Conservation (phyloP, 2,797 vertebrate species). For the Notamacropus eugenii region DNA sequence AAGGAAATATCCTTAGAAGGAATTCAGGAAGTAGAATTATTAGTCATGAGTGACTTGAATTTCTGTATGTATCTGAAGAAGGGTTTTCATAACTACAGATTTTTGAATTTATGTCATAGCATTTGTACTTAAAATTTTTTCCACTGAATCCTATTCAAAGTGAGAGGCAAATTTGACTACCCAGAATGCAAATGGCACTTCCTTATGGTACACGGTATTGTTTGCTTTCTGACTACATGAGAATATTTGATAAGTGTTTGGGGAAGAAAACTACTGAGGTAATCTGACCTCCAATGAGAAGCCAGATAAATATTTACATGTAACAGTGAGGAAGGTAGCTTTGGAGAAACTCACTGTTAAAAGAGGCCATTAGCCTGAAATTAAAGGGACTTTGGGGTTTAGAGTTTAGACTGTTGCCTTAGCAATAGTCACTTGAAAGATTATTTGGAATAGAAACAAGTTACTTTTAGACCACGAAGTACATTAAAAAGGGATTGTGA, state of each 20-base stretch:
- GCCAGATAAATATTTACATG: neutral
- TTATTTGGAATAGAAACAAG: slow-evolving; percentile 1
- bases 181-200: neutral
- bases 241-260: neutral
- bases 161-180: neutral
- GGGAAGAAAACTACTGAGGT: neutral
- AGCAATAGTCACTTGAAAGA: neutral
- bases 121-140: neutral
- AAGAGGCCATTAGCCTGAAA: neutral
- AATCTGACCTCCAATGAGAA: neutral
- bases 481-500: neutral
- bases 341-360: neutral
- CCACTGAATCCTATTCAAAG: neutral
- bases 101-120: neutral
- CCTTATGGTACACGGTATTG: neutral
- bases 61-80: neutral
- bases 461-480: neutral
- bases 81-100: neutral
- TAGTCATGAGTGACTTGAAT: neutral
- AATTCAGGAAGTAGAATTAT: neutral
- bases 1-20: neutral
- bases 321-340: neutral
- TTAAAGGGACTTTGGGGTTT: neutral
- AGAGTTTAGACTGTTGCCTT: neutral
- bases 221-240: neutral